Percentiles rank a stretch among this genome's conserved stretches.
Conservation (phyloP, 2,888 invertebrate species). For the Spisula solida region DNA sequence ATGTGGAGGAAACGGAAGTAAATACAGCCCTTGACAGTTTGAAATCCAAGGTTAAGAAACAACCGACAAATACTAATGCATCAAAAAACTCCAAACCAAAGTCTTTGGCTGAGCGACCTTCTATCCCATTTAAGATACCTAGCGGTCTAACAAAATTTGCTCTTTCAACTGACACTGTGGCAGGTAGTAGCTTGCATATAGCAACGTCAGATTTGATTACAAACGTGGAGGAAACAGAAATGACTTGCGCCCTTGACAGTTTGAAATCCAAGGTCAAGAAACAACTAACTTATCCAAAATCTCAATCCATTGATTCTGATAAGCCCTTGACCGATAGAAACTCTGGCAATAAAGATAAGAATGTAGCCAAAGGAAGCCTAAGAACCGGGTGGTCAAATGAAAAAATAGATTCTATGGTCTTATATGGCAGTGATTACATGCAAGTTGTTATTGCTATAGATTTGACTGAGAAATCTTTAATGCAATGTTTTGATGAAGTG, state of each 20-base stretch:
- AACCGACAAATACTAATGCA: conserved; percentile 48
- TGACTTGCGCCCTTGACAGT: conserved; percentile 51
- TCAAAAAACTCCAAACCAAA: conserved; percentile 49
- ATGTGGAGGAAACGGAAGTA: conserved; percentile 59
- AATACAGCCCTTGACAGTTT: conserved; percentile 51
- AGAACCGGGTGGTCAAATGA: conserved; percentile 14
- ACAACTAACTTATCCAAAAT: conserved; percentile 6
- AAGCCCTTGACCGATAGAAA: background rate
- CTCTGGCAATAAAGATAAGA: background rate
- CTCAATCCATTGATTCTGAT: conserved; percentile 23
- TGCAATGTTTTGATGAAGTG: conserved; percentile 76
- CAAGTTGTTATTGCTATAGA: conserved; percentile 84
- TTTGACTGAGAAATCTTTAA: conserved; percentile 82
- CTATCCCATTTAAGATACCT: conserved; percentile 37
- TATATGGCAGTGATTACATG: conserved; percentile 73
- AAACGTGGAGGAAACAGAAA: conserved; percentile 56
- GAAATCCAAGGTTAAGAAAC: conserved; percentile 40
- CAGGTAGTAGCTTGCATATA: background rate
- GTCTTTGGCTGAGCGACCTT: background rate
- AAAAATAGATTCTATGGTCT: conserved; percentile 39
- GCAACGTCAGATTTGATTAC: conserved; percentile 35
- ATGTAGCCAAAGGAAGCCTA: background rate
- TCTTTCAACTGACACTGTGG: conserved; percentile 23
- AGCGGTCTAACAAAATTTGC: conserved; percentile 63
- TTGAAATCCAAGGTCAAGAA: conserved; percentile 45